These are phyloP conservation scores for Campylomormyrus numenius DNA, from an alignment of 2,113 vertebrate genomes.

Conservation along the genomic window DNA sequence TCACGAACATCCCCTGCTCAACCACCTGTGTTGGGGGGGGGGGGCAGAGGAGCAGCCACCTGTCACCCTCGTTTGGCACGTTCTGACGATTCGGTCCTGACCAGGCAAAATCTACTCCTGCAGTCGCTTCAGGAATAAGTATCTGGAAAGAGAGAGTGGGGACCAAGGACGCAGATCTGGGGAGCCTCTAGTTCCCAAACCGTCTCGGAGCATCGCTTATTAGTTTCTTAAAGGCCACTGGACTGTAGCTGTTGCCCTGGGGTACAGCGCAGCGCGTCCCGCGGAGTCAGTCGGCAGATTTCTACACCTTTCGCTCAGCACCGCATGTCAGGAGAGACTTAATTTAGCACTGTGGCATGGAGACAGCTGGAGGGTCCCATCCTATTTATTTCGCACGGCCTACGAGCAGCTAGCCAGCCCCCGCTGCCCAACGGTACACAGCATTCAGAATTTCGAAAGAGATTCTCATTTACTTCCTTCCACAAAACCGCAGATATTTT, in stretches of 20 bases:
- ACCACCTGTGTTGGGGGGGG: slow-evolving; percentile 68
- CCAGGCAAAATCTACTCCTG: neutral
- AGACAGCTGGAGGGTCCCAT: slow-evolving; percentile 63
- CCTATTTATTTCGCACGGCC: slow-evolving; percentile 59
- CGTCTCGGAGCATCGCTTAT: neutral
- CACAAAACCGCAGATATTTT: slow-evolving; percentile 28
- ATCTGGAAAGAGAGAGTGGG: neutral
- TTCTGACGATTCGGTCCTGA: neutral
- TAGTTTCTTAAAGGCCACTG: neutral
- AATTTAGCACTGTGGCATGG: slow-evolving; percentile 60
- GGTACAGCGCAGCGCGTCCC: neutral
- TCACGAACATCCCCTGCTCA: slow-evolving; percentile 99
- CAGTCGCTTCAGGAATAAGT: neutral
- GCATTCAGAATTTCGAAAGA: slow-evolving; percentile 19
- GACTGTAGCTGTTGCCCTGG: neutral
- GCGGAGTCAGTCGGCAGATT: neutral
- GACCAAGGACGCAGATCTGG: neutral
- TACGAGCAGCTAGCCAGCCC: slow-evolving; percentile 13
- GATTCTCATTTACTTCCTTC: slow-evolving; percentile 27
- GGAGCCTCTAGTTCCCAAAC: neutral
- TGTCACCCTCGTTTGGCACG: neutral
- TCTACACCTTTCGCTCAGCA: neutral
- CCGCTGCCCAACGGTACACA: neutral
- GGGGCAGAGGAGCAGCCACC: neutral
- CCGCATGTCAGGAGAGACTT: slow-evolving; percentile 41